Base-by-base conservation (phyloP, 2,888 invertebrate genomes). In the Drosophila picticornis region DNA sequence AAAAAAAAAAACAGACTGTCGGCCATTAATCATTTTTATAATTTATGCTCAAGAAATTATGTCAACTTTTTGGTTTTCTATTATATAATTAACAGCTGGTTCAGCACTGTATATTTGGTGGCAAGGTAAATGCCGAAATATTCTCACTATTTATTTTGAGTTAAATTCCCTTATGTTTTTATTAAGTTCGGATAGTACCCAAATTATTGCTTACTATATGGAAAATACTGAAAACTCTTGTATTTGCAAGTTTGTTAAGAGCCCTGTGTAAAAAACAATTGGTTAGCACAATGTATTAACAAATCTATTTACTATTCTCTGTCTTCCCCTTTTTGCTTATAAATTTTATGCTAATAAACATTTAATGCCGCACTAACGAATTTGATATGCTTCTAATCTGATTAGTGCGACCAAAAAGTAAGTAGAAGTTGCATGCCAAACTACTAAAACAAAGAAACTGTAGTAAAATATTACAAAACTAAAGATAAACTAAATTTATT, bases 341-440 rank as follows among this genome's bases (percentile, higher is more conserved):
- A n/a, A 63, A 22, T 55, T 38, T 43, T 61, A 59, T 62, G 75
- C 80, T 66, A 58, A 77, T 53, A n/a, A 53, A 52, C 38, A 34
- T 57, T 59, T 69, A 9, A 67, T 77, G 77, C 83, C 63, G 61
- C 61, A 81, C 65, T 69, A 82, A 80, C 52, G 58, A 68, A 68
- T 65, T 58, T 31, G 40, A 43, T 69, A 58, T 57, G 85, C 73
- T 77, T 74, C 56, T 68, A 73, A 71, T 46, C 43, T 9, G 62
- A 73, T 63, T 86, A 91, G 91, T 92, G 82, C 91, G 91, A 48
- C 92, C 92, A 79, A 92, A 88, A 91, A 92, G 91, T 92, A 92
- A 92, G 91, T 91, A 91, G 76, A 73, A 4, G 9, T 4, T 60
- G 78, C 77, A 81, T 66, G 81, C 27, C 16, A n/a, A 31, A 43